Evolutionary conservation across 1,140 invertebrate genomes (phyloP).

Genomic region (Triops longicaudatus): DNA sequence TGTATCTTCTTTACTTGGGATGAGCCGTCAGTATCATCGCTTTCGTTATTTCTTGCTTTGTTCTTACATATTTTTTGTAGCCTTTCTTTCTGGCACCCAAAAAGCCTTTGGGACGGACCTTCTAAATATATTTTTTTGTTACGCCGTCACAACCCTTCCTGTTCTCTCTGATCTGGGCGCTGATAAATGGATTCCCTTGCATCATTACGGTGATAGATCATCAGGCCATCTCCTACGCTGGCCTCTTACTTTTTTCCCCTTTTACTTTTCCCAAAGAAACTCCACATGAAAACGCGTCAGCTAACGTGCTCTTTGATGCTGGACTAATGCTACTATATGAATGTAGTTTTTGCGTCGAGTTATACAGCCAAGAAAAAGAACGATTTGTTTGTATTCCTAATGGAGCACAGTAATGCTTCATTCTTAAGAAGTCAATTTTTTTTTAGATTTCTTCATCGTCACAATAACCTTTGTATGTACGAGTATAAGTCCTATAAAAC

Average conservation of each 20-base stretch:
- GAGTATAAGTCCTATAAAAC: too few relatives aligned
- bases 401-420: background rate
- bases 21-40: background rate
- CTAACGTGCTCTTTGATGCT: background rate
- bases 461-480: too few relatives aligned
- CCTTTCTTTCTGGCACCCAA: background rate
- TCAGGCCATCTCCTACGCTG: background rate
- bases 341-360: constrained; percentile 2
- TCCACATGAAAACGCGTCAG: background rate
- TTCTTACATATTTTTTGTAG: background rate
- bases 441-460: too few relatives aligned
- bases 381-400: background rate
- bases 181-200: constrained; percentile 27
- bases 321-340: constrained; percentile 15
- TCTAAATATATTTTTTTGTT: background rate
- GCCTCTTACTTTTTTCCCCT: background rate
- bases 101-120: background rate
- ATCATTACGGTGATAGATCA: constrained; percentile 29
- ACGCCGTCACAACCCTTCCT: constrained; percentile 25
- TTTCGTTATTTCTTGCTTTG: background rate
- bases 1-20: background rate
- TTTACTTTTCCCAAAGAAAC: background rate
- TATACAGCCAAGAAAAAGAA: background rate
- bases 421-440: too few relatives aligned
- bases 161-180: constrained; percentile 24